Percentiles rank a stretch among this genome's conserved stretches.
Evolutionary conservation across 2,113 vertebrate genomes (phyloP).

Genomic region (Limnothrissa miodon): DNA sequence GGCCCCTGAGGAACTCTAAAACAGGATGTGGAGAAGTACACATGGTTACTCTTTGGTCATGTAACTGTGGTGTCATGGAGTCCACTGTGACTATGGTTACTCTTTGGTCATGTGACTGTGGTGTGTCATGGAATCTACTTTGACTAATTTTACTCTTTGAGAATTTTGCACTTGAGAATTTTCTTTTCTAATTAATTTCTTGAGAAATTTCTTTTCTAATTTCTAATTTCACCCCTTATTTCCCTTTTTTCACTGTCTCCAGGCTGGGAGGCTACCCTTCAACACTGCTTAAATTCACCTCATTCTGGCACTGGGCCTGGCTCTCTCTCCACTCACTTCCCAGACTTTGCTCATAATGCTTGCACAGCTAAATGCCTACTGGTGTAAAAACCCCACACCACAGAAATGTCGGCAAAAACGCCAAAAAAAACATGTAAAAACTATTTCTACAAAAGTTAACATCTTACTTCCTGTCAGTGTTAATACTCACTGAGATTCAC

Average conservation of each 20-base stretch:
- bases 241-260: too few relatives aligned
- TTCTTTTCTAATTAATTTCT: too few relatives aligned
- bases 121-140: neutral
- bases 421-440: neutral
- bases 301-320: neutral
- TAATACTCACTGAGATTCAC: too few relatives aligned
- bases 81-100: neutral
- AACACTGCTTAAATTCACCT: neutral
- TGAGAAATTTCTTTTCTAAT: too few relatives aligned
- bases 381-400: slow-evolving; percentile 13
- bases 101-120: neutral
- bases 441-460: neutral
- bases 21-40: neutral
- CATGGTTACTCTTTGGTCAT: neutral
- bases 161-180: too few relatives aligned
- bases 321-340: neutral
- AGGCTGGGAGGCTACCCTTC: too few relatives aligned
- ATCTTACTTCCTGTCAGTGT: neutral
- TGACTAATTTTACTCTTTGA: neutral
- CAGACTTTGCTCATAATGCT: slow-evolving; percentile 24
- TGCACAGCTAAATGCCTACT: slow-evolving; percentile 25
- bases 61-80: neutral
- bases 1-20: neutral
- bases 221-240: too few relatives aligned
- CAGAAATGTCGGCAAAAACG: neutral